Conservation (phyloP, 2,797 vertebrate species). For the Nannoperca australis region DNA sequence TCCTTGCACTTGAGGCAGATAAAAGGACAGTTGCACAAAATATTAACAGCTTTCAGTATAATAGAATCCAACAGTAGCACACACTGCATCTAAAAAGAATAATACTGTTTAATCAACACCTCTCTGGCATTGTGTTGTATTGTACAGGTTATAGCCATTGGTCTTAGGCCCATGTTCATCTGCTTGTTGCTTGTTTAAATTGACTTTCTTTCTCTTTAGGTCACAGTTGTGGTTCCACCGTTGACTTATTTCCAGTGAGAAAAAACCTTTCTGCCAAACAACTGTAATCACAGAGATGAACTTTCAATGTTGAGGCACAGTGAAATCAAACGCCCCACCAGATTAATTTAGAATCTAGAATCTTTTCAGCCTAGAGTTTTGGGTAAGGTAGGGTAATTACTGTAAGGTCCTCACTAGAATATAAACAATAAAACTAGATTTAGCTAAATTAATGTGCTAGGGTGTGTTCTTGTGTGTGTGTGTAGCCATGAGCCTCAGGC, state of each 20-base stretch:
- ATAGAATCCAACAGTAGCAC: background rate
- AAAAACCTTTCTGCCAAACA: background rate
- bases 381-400: background rate
- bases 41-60: background rate
- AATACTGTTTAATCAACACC: no score
- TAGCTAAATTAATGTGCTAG: constrained; percentile 21
- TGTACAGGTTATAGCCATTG: background rate
- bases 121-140: background rate
- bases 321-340: background rate
- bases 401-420: constrained; percentile 15
- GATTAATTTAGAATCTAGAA: background rate
- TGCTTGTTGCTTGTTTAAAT: no score
- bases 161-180: background rate
- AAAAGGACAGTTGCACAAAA: background rate
- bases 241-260: background rate
- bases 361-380: background rate
- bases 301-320: background rate
- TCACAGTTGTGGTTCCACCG: background rate
- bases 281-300: constrained; percentile 7
- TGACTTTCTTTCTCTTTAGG: no score
- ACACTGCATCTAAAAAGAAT: no score
- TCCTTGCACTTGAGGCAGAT: background rate
- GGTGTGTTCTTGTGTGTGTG: constrained; percentile 39
- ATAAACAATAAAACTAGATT: constrained; percentile 28
- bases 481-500: constrained; percentile 44